Evolutionary conservation across 2,888 invertebrate genomes (phyloP), one percentile per base, ranked within the genome.

Genomic region (Leucophora obtusa): DNA sequence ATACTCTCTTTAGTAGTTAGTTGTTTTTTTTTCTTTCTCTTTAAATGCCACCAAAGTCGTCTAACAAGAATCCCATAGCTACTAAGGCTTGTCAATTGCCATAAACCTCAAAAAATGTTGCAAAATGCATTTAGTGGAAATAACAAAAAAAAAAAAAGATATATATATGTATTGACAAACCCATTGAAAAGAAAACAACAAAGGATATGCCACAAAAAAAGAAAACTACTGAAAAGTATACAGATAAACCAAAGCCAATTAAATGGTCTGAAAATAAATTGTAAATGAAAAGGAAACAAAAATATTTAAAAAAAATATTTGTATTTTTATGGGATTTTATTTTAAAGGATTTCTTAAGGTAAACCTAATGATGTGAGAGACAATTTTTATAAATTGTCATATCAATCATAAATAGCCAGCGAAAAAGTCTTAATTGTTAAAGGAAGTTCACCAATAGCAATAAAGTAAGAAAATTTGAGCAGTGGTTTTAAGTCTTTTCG

Each of bases 211-310:
- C 10, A 58, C 68, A 63, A 38, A 47, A 17, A 69, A 69, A 35
- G 35, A 62, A 35, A 69, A 50, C 18, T 21, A 51, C 35, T 58
- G 56, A 35, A 68, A 50, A 50, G 24, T 60, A 68, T 15, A 21
- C 10, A 50, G 63, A 51, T 69, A 76, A 76, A 63, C 76, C 56
- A 24, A 80, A 76, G 76, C 76, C 80, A 72, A 72, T 80, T 80
- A 80, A 80, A 80, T 80, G 76, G 68, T 69, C 68, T 76, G 80
- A 68, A 80, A 80, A 58, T 62, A 80, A 76, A 72, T 68, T 69
- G 43, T 24, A 71, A 75, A 68, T 75, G 75, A 71, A 75, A 76
- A 51, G 28, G 50, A 69, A 58, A 10, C 33, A 68, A 54, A 56
- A 38, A 38, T 38, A 38, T 38, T 38, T n/a, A n/a, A 11, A 38